phyloP scores from a whole-genome alignment of 2,113 vertebrate genomes.

The Nesospiza acunhae region DNA sequence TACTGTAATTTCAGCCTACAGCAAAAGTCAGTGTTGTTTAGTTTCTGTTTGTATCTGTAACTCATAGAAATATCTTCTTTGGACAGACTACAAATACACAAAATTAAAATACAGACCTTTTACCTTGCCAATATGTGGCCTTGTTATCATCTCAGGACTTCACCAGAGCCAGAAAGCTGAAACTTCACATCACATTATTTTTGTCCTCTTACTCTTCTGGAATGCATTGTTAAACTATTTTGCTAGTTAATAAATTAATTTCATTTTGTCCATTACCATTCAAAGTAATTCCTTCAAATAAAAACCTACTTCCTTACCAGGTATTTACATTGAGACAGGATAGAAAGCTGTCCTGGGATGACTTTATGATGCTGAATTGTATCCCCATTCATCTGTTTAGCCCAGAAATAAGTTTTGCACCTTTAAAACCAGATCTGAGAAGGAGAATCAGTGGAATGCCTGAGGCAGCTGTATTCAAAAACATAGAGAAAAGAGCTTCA shows the following conservation, averaged over 20 bases:
- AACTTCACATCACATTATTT: not conserved
- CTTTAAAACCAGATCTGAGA: not conserved
- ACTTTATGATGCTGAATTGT: not conserved
- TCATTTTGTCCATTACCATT: not conserved
- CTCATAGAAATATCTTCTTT: not conserved
- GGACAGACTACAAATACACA: not conserved
- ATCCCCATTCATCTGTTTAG: not conserved
- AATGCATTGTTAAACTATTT: not conserved
- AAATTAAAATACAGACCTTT: not conserved
- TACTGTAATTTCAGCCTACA: conserved; percentile 6
- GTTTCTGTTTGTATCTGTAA: not conserved
- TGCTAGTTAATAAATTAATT: not conserved
- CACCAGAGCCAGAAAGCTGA: not conserved
- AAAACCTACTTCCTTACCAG: not conserved
- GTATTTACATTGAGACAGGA: not conserved
- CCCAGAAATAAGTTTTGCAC: not conserved
- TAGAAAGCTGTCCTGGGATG: not conserved
- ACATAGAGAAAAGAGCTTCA: not conserved
- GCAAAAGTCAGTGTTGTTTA: not conserved
- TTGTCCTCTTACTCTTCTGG: not conserved
- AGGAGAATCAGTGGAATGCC: too few species aligned
- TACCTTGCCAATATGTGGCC: not conserved
- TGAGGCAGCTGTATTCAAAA: too few species aligned
- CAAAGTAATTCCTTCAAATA: not conserved
- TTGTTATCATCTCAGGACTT: not conserved